Evolutionary conservation across 2,113 vertebrate species (phyloP), one percentile per base, ranked within the genome.

Genomic region (Sprattus sprattus): DNA sequence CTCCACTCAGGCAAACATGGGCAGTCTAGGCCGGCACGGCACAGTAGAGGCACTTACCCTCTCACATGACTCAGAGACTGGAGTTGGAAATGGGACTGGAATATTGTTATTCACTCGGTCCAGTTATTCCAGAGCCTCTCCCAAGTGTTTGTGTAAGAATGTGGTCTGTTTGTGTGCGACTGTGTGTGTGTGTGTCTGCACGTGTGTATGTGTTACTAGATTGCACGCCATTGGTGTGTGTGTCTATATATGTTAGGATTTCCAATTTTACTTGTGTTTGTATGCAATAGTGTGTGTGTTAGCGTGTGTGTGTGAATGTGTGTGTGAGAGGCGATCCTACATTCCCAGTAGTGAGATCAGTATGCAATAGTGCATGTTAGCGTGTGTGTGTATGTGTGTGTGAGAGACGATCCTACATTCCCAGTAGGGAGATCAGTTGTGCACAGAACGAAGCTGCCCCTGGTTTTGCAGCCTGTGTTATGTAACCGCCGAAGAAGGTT

Each of bases 261-360:
- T 71, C 8, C 64, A 71, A 71, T 71, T 13, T 71, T 1, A 57
- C 54, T 6, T 71, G 60, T 67, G 22, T 25, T 6, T n/a, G 15
- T 64, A 25, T 0, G 20, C 57, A 6, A 22, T 11, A 3, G 64
- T 32, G 64, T 25, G 64, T 25, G 15, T 71, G 64, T 28, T 25
- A 9, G 8, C 25, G n/a, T 28, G 25, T 81, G 20, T 10, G 81
- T 52, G 81, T 15, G 81, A 3, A 45, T 50, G 81, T 45, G 80
- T 81, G 80, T 45, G 80, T 81, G 80, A 8, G 60, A 71, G 60
- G 3, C 78, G 25, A 84, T 85, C 84, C 46, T 84, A 45, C 84
- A 88, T 89, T 89, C 88, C 86, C 46, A 9, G 45, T 78, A 60
- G 86, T 91, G 83, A 89, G 84, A 84, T 89, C 86, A 88, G 83